These are phyloP conservation scores for Drosophila obscura DNA, from an alignment of 1,140 invertebrate species.

Conservation along the genomic window DNA sequence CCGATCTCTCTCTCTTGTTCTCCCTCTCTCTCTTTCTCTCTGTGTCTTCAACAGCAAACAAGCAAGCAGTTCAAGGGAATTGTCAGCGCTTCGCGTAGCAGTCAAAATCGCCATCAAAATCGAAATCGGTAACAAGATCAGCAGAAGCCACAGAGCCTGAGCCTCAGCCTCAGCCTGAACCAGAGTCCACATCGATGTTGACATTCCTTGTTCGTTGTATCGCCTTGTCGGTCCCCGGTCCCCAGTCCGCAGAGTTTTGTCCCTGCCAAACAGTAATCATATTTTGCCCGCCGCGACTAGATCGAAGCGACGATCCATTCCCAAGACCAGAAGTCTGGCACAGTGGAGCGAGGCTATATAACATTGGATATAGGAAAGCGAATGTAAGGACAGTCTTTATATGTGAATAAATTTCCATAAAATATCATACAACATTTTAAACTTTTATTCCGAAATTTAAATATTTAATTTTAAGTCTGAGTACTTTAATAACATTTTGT, in stretches of 20 bases:
- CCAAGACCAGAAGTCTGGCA: slow-evolving; percentile 1
- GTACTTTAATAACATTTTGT: no score
- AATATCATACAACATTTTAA: no score
- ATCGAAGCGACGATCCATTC: slow-evolving; percentile 9
- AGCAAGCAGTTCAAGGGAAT: slow-evolving; percentile 70
- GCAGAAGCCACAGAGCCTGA: slow-evolving; percentile 41
- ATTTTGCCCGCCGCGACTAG: slow-evolving; percentile 54
- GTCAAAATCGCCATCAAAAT: slow-evolving; percentile 81
- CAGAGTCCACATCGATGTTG: slow-evolving; percentile 43
- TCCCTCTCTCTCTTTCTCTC: slow-evolving; percentile 1
- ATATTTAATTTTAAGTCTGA: no score
- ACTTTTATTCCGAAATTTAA: no score
- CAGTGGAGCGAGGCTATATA: slow-evolving; percentile 26
- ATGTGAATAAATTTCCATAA: not conserved
- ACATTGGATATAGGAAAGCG: not conserved
- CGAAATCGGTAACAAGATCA: slow-evolving; percentile 82
- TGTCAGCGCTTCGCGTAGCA: slow-evolving; percentile 69
- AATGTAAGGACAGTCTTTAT: not conserved
- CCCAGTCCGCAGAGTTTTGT: slow-evolving; percentile 28
- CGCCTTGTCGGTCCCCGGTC: slow-evolving; percentile 23
- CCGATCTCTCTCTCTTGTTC: not conserved
- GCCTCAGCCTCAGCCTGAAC: slow-evolving; percentile 8
- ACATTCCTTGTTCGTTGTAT: slow-evolving; percentile 49
- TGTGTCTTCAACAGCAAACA: slow-evolving; percentile 5
- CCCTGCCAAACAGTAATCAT: slow-evolving; percentile 60